Evolutionary conservation across 2,797 vertebrate species (phyloP).

Genomic region (Heteromormyrus szaboi): DNA sequence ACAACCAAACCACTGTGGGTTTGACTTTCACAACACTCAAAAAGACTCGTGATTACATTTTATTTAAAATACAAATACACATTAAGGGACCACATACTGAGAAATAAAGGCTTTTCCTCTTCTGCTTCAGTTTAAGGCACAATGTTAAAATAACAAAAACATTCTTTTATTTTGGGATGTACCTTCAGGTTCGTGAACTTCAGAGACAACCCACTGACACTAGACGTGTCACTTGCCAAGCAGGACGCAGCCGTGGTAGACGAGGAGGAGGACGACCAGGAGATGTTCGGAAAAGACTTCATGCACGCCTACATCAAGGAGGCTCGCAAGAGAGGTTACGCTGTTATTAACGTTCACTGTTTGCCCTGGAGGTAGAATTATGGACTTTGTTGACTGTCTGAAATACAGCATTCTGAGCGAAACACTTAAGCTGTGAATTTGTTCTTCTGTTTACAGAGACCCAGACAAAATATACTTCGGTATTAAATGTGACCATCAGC

Average conservation of each 20-base stretch:
- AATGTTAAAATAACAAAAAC: not conserved
- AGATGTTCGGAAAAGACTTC: slow-evolving; percentile 86
- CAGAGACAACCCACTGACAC: slow-evolving; percentile 81
- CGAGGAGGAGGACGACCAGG: slow-evolving; percentile 70
- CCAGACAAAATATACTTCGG: slow-evolving; percentile 38
- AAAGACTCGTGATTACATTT: not conserved
- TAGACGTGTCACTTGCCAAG: slow-evolving; percentile 65
- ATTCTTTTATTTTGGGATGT: not conserved
- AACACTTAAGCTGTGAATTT: not conserved
- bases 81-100: not conserved
- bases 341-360: slow-evolving; percentile 47
- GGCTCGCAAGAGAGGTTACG: slow-evolving; percentile 56
- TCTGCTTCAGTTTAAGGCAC: not conserved
- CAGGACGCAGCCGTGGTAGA: slow-evolving; percentile 41
- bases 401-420: slow-evolving; percentile 2
- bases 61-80: not conserved
- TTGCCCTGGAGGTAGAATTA: slow-evolving; percentile 30
- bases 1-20: not conserved
- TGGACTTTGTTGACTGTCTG: not conserved
- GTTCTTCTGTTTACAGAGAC: slow-evolving; percentile 53
- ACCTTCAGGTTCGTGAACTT: slow-evolving; percentile 89
- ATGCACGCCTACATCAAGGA: slow-evolving; percentile 84
- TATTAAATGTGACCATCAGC: slow-evolving; percentile 36
- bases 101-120: not conserved
- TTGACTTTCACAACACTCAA: not conserved